Percentiles rank a stretch among this genome's conserved stretches.
Conservation (phyloP, 2,797 vertebrate genomes). For the Coluber constrictor region DNA sequence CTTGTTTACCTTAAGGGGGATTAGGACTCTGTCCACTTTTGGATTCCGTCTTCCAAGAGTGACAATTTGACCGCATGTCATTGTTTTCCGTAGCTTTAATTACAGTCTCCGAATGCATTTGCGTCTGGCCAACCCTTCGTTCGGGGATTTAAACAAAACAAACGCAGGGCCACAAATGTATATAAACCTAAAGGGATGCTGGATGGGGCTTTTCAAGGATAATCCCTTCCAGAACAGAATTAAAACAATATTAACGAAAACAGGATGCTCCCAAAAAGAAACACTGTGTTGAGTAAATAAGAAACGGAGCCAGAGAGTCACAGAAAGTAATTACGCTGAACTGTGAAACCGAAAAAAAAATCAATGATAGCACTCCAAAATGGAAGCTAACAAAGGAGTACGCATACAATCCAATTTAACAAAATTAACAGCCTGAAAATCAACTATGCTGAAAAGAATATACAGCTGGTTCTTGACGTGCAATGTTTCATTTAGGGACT, state of each 20-base stretch:
- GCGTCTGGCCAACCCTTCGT: slow-evolving; percentile 11
- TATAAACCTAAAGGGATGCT: background rate
- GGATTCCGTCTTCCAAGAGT: slow-evolving; percentile 20
- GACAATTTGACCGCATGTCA: slow-evolving; percentile 33
- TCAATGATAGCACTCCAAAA: background rate
- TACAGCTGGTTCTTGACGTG: background rate
- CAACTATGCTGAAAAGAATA: background rate
- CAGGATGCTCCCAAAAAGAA: background rate
- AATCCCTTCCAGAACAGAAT: background rate
- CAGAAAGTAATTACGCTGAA: background rate
- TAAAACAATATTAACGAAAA: background rate
- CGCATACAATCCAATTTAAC: background rate
- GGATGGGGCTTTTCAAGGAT: background rate
- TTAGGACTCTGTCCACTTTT: slow-evolving; percentile 26
- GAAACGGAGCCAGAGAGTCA: background rate
- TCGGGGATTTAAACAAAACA: slow-evolving; percentile 31
- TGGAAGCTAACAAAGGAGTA: background rate
- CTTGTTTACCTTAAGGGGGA: background rate
- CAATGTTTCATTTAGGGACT: background rate
- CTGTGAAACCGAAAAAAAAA: too few relatives aligned
- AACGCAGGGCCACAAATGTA: background rate
- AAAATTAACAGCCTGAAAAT: background rate
- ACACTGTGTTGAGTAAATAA: background rate
- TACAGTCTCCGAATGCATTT: slow-evolving; percentile 35
- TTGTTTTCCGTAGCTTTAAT: slow-evolving; percentile 30